Evolutionary conservation across 2,888 invertebrate species (phyloP).

Genomic region (Penaeus monodon): DNA sequence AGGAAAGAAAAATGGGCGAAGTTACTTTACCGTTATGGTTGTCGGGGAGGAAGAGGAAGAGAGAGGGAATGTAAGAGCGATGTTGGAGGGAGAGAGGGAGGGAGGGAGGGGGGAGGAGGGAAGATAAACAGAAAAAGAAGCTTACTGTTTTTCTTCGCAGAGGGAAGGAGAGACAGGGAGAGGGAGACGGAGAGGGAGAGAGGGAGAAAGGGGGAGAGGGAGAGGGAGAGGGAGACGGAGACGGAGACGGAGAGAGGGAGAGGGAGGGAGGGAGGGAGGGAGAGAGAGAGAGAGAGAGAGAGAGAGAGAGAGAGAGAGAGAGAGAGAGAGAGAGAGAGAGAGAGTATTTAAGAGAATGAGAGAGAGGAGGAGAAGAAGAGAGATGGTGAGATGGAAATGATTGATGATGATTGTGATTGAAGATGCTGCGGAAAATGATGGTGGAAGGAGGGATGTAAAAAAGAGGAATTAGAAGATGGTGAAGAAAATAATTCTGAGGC

Average conservation of each 20-base stretch:
- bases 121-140: not conserved
- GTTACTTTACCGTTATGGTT: too few relatives aligned
- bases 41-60: not conserved
- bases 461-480: too few relatives aligned
- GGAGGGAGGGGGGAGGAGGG: not conserved
- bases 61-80: not conserved
- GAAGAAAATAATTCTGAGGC: too few relatives aligned
- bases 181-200: not conserved
- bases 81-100: not conserved
- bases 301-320: not conserved
- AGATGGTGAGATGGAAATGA: not conserved
- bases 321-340: fast-evolving
- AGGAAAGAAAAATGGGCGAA: too few relatives aligned
- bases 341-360: too few relatives aligned
- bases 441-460: too few relatives aligned
- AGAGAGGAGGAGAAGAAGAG: not conserved
- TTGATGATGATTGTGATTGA: too few relatives aligned
- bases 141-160: too few relatives aligned
- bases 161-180: not conserved
- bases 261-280: not conserved
- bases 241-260: not conserved
- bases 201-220: too few relatives aligned
- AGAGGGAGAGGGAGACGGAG: not conserved
- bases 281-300: not conserved
- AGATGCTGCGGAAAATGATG: too few relatives aligned